These are phyloP conservation scores for Eubucco bourcierii DNA, from an alignment of 2,113 vertebrate genomes.

Conservation along the genomic window DNA sequence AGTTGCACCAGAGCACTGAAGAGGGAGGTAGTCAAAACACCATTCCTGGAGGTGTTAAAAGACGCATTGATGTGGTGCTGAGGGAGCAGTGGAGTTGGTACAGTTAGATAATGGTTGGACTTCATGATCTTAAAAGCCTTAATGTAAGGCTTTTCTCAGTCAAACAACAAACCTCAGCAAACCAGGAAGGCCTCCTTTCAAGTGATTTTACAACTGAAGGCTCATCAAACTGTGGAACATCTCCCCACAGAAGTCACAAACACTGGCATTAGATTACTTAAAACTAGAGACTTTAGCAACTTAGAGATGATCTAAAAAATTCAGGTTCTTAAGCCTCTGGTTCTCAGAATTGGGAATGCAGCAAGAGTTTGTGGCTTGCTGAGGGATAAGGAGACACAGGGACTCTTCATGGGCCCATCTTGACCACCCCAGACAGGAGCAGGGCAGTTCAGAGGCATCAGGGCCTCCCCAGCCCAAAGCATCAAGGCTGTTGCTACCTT, in stretches of 20 bases:
- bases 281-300: not conserved
- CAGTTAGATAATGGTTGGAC: not conserved
- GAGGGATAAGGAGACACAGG: not conserved
- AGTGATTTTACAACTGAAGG: not conserved
- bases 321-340: not conserved
- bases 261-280: not conserved
- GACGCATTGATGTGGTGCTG: too few species aligned
- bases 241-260: not conserved
- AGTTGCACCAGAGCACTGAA: too few species aligned
- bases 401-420: too few species aligned
- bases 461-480: accelerated
- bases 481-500: too few species aligned
- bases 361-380: not conserved
- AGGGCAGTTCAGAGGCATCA: not conserved
- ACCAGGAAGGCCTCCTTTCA: not conserved
- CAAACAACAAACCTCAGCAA: not conserved
- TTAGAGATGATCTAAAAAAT: not conserved
- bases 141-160: not conserved
- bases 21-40: too few species aligned
- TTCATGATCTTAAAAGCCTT: too few species aligned
- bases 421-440: not conserved
- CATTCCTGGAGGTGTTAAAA: too few species aligned
- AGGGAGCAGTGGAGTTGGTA: too few species aligned
- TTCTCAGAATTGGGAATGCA: not conserved
- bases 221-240: not conserved